Evolutionary conservation across 2,888 invertebrate species (phyloP), one percentile per base, ranked within the genome.

Genomic region (Gasteruption jaculator): DNA sequence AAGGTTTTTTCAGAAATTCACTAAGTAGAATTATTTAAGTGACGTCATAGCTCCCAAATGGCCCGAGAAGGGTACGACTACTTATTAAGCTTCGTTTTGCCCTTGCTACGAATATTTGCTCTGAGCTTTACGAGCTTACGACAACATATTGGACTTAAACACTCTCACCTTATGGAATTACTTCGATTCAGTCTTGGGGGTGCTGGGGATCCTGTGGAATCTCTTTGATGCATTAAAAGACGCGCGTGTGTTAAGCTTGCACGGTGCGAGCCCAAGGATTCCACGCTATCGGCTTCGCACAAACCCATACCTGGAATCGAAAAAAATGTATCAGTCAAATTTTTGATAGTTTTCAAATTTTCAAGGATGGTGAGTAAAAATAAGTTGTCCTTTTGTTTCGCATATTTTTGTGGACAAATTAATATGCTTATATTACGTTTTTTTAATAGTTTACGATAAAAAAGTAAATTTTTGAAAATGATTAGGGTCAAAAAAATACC

Each of bases 131-230:
- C n/a, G n/a, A n/a, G n/a, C n/a, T n/a, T n/a, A n/a, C n/a, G n/a
- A n/a, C n/a, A n/a, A n/a, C n/a, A n/a, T n/a, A n/a, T n/a, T n/a
- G n/a, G n/a, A n/a, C n/a, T n/a, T n/a, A n/a, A n/a, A n/a, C n/a
- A n/a, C n/a, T n/a, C 76, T 75, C 74, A 91, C 91, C 91, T 90
- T 73, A 91, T 91, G 68, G 91, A 91, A 75, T 91, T 92, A 76
- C 91, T 91, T 68, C 91, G 78, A 73, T 89, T 90, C 56, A 91
- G 76, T 64, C 90, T 77, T 50, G 79, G 79, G 70, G 85, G 83
- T 53, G 85, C 82, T 57, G 82, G 82, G 42, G 82, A 81, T 36
- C 68, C 67, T 7, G 65, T 63, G 3, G 68, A 68, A 40, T 68
- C 68, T 37, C 68, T 56, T 40, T 68, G 68, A 72, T 82, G 81